Evolutionary conservation across 2,113 vertebrate species (phyloP).

Genomic region (Carollia perspicillata): DNA sequence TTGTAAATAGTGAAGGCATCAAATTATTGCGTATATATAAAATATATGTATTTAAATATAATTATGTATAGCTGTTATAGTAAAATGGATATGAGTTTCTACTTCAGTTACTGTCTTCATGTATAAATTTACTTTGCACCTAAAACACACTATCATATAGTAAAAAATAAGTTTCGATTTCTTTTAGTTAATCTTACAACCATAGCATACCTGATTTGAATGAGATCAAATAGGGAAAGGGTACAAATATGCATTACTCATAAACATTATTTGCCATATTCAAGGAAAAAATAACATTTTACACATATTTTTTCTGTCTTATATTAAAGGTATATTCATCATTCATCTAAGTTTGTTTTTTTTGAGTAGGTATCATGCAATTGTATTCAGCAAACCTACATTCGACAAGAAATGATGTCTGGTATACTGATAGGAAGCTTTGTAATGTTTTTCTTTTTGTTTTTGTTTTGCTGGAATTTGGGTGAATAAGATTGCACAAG

Average conservation of each 20-base stretch:
- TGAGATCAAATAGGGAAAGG: background rate
- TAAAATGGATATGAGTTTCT: background rate
- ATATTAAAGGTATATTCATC: background rate
- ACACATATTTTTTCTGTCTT: background rate
- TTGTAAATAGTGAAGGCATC: background rate
- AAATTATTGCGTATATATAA: background rate
- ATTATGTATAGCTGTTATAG: background rate
- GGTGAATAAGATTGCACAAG: background rate
- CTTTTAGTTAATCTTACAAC: background rate
- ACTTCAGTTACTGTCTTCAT: background rate
- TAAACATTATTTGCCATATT: background rate
- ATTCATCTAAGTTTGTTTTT: background rate
- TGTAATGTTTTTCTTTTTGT: background rate
- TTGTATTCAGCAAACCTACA: background rate
- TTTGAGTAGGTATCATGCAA: background rate
- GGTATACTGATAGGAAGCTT: background rate
- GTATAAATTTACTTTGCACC: background rate
- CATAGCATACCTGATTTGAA: background rate
- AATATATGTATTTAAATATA: no score
- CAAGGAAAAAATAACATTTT: constrained; percentile 6
- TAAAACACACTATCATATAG: background rate
- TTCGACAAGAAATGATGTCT: background rate
- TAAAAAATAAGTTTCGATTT: background rate
- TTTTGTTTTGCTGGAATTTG: background rate
- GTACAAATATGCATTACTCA: background rate